phyloP scores from a whole-genome alignment of 2,797 vertebrate genomes.

The Lagodon rhomboides region DNA sequence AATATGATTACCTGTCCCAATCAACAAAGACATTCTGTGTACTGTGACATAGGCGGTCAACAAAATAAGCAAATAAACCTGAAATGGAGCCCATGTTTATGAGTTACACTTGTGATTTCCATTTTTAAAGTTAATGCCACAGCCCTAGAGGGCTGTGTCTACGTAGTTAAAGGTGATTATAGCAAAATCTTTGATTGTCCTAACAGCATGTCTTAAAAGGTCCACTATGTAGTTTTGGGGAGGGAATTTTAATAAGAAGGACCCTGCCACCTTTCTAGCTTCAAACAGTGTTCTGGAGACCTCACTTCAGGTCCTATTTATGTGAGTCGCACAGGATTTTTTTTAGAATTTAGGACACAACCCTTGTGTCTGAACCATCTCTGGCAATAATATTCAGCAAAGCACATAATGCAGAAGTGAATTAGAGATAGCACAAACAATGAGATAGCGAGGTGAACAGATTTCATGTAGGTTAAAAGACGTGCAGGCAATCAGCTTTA shows the following conservation, averaged over 20 bases:
- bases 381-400: background rate
- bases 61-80: background rate
- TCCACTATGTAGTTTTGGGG: too few relatives aligned
- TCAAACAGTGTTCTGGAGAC: too few relatives aligned
- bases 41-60: background rate
- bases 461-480: too few relatives aligned
- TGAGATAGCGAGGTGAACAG: too few relatives aligned
- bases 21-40: background rate
- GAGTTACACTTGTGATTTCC: background rate
- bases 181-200: background rate
- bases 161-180: background rate
- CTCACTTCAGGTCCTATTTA: constrained; percentile 29
- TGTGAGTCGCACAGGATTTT: constrained; percentile 8
- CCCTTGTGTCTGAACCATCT: background rate
- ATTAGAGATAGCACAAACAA: too few relatives aligned
- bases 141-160: background rate
- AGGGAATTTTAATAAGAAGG: too few relatives aligned
- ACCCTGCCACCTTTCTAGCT: too few relatives aligned
- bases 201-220: background rate
- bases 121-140: background rate
- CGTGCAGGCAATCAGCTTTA: too few relatives aligned
- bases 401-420: constrained; percentile 3
- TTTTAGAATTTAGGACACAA: constrained; percentile 6
- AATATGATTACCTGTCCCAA: background rate
- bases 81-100: background rate